Conservation (phyloP, 1,140 invertebrate species). For the Procambarus clarkii region DNA sequence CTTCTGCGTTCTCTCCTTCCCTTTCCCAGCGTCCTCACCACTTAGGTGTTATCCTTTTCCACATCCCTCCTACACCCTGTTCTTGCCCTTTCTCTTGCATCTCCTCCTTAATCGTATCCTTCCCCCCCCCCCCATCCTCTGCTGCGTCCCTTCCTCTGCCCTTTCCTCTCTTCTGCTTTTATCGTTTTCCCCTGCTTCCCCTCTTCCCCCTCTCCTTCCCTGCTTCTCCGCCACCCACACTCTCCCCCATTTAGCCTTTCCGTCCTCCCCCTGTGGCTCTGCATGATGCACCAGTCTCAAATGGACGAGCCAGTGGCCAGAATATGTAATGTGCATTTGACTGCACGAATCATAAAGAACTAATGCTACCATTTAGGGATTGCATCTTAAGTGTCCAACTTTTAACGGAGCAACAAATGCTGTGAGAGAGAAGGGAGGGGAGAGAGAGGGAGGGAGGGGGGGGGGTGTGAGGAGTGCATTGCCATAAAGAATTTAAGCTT, state of each 20-base stretch:
- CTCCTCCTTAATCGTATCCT: not conserved
- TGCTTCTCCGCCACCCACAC: not conserved
- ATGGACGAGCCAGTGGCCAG: conserved; percentile 39
- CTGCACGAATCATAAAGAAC: conserved; percentile 44
- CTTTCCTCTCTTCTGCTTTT: not conserved
- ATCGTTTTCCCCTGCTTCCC: not conserved
- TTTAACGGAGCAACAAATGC: conserved; percentile 43
- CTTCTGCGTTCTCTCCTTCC: not conserved
- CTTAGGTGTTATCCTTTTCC: not conserved
- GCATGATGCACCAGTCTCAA: conserved; percentile 45
- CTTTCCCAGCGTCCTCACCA: not conserved
- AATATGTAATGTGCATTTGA: conserved; percentile 46
- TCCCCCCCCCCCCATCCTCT: no score
- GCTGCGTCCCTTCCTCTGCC: not conserved
- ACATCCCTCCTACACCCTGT: not conserved
- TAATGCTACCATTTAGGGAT: conserved; percentile 41
- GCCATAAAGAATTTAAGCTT: conserved; percentile 50
- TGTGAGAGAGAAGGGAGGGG: not conserved
- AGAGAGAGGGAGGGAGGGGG: not conserved
- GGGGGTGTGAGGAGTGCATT: conserved; percentile 1
- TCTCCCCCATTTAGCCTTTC: conserved; percentile 21
- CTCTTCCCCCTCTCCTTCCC: not conserved
- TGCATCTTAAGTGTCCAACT: conserved; percentile 52
- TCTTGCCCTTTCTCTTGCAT: not conserved
- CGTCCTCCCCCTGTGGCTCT: conserved; percentile 32